Evolutionary conservation across 2,888 invertebrate genomes (phyloP).

Genomic region (Mimas tiliae): DNA sequence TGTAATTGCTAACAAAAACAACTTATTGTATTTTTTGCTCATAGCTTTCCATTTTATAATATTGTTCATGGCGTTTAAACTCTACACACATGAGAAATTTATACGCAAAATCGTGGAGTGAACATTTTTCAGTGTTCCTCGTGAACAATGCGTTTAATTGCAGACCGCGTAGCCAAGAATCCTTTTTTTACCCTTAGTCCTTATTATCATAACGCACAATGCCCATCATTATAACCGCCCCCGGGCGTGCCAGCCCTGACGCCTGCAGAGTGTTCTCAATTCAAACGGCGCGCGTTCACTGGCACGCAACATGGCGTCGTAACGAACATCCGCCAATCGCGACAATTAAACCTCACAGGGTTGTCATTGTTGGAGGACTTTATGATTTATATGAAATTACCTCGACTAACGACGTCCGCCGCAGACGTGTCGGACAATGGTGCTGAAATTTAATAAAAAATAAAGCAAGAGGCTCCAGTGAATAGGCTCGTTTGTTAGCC

Average conservation of each 20-base stretch:
- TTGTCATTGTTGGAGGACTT: slow-evolving; percentile 55
- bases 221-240: slow-evolving; percentile 70
- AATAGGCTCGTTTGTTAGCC: slow-evolving; percentile 57
- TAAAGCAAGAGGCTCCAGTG: slow-evolving; percentile 43
- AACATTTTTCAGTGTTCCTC: background rate
- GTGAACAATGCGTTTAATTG: slow-evolving; percentile 49
- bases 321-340: slow-evolving; percentile 68
- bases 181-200: slow-evolving; percentile 23
- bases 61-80: background rate
- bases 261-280: slow-evolving; percentile 53
- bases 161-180: slow-evolving; percentile 41
- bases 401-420: slow-evolving; percentile 60
- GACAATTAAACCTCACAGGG: slow-evolving; percentile 64
- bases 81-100: background rate
- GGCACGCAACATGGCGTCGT: slow-evolving; percentile 48
- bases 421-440: slow-evolving; percentile 49
- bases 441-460: slow-evolving; percentile 50
- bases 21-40: background rate
- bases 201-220: slow-evolving; percentile 65
- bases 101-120: too few relatives aligned
- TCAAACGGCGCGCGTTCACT: slow-evolving; percentile 63
- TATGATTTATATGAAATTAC: slow-evolving; percentile 50
- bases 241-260: slow-evolving; percentile 58
- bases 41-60: background rate
- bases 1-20: background rate